These are phyloP conservation scores for Acanthopagrus latus DNA, from an alignment of 2,797 vertebrate species.

Conservation along the genomic window DNA sequence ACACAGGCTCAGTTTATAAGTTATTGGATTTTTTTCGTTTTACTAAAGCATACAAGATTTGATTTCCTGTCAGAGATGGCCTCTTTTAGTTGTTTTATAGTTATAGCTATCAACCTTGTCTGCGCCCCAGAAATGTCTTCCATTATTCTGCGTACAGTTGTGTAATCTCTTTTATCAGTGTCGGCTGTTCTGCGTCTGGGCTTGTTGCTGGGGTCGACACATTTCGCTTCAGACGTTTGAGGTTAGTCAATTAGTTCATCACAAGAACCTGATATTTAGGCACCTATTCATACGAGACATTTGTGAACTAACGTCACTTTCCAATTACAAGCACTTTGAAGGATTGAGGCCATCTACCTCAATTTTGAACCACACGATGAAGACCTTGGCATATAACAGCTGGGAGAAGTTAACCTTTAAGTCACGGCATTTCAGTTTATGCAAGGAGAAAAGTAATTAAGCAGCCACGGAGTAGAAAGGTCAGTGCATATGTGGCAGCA, in stretches of 20 bases:
- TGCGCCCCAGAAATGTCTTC: slow-evolving; percentile 23
- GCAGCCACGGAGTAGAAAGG: slow-evolving; percentile 77
- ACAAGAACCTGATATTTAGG: slow-evolving; percentile 51
- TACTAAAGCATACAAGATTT: slow-evolving; percentile 53
- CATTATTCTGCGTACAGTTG: slow-evolving; percentile 32
- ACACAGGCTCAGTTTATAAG: slow-evolving; percentile 47
- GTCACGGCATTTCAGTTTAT: slow-evolving; percentile 70
- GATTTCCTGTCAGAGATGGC: slow-evolving; percentile 55
- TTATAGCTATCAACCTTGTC: slow-evolving; percentile 30
- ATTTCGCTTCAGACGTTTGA: slow-evolving; percentile 42
- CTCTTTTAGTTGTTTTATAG: slow-evolving; percentile 81
- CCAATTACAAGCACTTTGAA: slow-evolving; percentile 66
- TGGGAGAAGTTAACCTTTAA: slow-evolving; percentile 82
- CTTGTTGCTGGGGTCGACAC: slow-evolving; percentile 33
- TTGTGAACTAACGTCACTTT: slow-evolving; percentile 33
- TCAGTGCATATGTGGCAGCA: slow-evolving; percentile 75
- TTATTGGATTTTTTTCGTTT: slow-evolving; percentile 67
- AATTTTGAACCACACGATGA: slow-evolving; percentile 53
- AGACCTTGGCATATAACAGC: slow-evolving; percentile 73
- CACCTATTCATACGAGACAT: slow-evolving; percentile 38
- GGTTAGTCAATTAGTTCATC: slow-evolving; percentile 37
- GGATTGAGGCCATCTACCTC: slow-evolving; percentile 49
- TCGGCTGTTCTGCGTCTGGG: slow-evolving; percentile 22
- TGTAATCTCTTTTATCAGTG: slow-evolving; percentile 53
- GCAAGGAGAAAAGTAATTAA: slow-evolving; percentile 83